Evolutionary conservation across 2,888 invertebrate species (phyloP).

Genomic region (Anaspis maculata): DNA sequence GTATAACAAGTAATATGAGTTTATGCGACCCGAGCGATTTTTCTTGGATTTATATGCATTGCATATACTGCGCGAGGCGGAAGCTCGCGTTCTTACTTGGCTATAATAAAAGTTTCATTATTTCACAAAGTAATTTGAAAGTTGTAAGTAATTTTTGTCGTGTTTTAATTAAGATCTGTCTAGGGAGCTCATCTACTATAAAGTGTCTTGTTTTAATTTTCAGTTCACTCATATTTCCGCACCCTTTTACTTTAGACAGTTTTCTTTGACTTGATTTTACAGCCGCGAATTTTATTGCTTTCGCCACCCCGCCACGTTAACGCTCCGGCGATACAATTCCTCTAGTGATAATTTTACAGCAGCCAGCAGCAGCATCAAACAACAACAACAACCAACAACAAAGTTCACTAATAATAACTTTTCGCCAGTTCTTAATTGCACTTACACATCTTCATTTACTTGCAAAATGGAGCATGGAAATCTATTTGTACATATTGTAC

Average conservation of each 20-base stretch:
- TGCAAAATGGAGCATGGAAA: too few relatives aligned
- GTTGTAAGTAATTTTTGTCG: constrained; percentile 35
- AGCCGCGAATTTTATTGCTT: constrained; percentile 18
- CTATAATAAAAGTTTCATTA: constrained; percentile 34
- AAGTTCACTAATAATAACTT: too few relatives aligned
- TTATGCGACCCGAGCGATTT: too few relatives aligned
- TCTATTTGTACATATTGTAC: too few relatives aligned
- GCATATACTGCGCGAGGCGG: too few relatives aligned
- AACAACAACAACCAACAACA: too few relatives aligned
- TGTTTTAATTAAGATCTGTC: constrained; percentile 37
- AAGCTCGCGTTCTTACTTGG: too few relatives aligned
- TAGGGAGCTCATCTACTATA: constrained; percentile 29
- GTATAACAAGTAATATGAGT: too few relatives aligned
- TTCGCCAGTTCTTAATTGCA: too few relatives aligned
- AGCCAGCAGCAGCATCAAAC: constrained; percentile 6
- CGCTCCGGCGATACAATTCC: constrained; percentile 9
- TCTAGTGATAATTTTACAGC: constrained; percentile 11
- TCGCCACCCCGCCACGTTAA: constrained; percentile 11
- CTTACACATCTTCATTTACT: too few relatives aligned
- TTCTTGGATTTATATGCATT: too few relatives aligned
- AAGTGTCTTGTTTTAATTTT: constrained; percentile 36
- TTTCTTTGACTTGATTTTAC: constrained; percentile 31
- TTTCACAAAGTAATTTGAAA: constrained; percentile 30
- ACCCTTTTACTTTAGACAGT: constrained; percentile 31
- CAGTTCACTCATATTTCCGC: constrained; percentile 33